Base-by-base conservation (phyloP, 2,888 invertebrate species). In the Epirrhoe alternata region DNA sequence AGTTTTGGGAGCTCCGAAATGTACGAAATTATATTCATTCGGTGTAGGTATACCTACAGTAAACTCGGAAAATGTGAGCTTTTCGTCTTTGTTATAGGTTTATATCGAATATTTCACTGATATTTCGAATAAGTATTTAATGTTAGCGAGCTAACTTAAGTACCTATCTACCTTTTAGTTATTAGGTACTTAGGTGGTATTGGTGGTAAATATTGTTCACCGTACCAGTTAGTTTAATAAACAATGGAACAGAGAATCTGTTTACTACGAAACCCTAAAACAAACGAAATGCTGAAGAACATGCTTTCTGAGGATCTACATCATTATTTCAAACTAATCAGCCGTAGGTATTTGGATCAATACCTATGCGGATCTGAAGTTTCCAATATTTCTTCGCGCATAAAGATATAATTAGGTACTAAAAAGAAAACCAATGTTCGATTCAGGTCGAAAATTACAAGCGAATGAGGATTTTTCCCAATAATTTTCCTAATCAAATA, bases 11-110 rank as follows among this genome's bases (percentile, higher is more conserved):
- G 47, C 38, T 14, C 5, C 16, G 54, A 10, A 45, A 47, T 50
- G 30, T 63, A 58, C 47, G 5, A 24, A 51, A 58, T 54, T 52
- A 42, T 68, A 56, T 65, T 52, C 49, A 65, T 56, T 35, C 3
- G 0, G 7, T 35, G 0, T 10, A 42, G 10, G 5, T 14, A 35
- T 49, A 17, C n/a, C 16, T 6, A 35, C 42, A 5, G 31, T n/a
- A 56, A 47, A 35, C n/a, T 35, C 47, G 35, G 50, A 50, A 62
- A 63, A 57, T 16, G 35, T 33, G 33, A 33, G 35, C 31, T 35
- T 33, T 52, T 10, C 0, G 12, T 12, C 38, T 12, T 12, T 24
- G 24, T 24, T 24, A 24, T 24, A 42, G 5, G 38, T 42, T 42
- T 42, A 12, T 12, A 42, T 42, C 12, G 38, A 42, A 4, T 12